Evolutionary conservation across 2,888 invertebrate species (phyloP), one percentile per base, ranked within the genome.

Genomic region (Catocala sponsa): DNA sequence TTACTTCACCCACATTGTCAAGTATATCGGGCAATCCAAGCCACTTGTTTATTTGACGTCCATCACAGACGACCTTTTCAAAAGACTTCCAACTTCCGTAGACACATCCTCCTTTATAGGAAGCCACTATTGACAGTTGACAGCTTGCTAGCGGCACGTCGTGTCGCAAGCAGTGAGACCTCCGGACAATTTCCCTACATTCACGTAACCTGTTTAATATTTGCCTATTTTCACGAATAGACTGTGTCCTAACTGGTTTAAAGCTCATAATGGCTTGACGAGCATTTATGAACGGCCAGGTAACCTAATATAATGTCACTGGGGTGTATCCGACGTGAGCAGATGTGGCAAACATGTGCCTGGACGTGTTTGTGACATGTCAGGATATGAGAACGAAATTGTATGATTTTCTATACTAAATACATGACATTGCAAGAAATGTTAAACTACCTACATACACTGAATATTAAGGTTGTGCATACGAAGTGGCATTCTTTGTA

Each of bases 91-190:
- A 72, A 77, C 74, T 70, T 67, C 74, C 76, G 76, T 76, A 74
- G 66, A 74, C 74, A 79, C 62, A 70, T 73, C 70, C 71, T 67
- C 71, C 53, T 42, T 49, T 57, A 74, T 59, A 74, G 76, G 82
- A 80, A 74, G 70, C 72, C 66, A 55, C 65, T 80, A 82, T 84
- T 81, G 85, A 85, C 81, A 80, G 76, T 65, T 76, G 78, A 74
- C 75, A 76, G 64, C 50, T 54, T 56, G 57, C 62, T 47, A 54
- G 54, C 55, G 61, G 57, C 63, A 65, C 56, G 66, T 72, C 59
- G 62, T 55, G 66, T 72, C 59, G 62, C 55, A 52, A 63, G 67
- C 63, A 72, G 71, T 72, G 66, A 68, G 54, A 65, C 59, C 70
- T 59, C 70, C 63, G 65, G 47, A 72, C 72, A 74, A 75, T 78